Base-by-base conservation (phyloP, 2,888 invertebrate genomes). In the Drosophila merina region DNA sequence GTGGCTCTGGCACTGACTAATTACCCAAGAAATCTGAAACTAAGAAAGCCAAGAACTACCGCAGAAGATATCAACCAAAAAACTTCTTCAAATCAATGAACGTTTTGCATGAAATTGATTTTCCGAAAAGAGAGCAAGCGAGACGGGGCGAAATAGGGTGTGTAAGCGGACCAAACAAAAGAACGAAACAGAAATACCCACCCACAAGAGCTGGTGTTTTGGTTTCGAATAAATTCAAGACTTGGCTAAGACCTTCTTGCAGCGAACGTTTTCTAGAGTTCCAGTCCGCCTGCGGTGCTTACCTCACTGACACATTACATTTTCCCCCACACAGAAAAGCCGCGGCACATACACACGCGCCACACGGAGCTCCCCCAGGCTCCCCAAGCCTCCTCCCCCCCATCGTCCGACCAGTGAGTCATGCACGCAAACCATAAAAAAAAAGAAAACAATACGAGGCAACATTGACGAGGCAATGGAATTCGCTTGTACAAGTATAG, bases 381-480 rank as follows among this genome's bases (percentile, higher is more conserved):
- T 20, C 20, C 20, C 20, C 20, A 20, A 20, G 20, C 20, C 20
- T 20, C 20, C 14, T 72, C 70, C 75, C 75, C 68, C 73, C 75
- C 72, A 75, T 63, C 68, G 72, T 67, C 66, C 60, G 66, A 58
- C 59, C 57, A 78, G 66, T 85, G 84, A 85, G 78, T 85, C 84
- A 85, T 88, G 75, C 86, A 80, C 73, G 76, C 79, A 66, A 87
- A 63, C 68, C 62, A 71, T 55, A 70, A 26, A 69, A 62, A 26
- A 56, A 60, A 49, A 31, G 52, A 49, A 57, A 68, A 68, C 68
- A 68, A 68, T 57, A 51, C 51, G 51, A 60, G 70, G 20, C 55
- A 70, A 47, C 62, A 51, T 38, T 52, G 52, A 20, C 20, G 20
- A 62, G 55, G 54, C 50, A 56, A 62, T 62, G 70, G 70, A 55